Evolutionary conservation across 2,888 invertebrate species (phyloP).

Genomic region (Nesidiocoris tenuis): DNA sequence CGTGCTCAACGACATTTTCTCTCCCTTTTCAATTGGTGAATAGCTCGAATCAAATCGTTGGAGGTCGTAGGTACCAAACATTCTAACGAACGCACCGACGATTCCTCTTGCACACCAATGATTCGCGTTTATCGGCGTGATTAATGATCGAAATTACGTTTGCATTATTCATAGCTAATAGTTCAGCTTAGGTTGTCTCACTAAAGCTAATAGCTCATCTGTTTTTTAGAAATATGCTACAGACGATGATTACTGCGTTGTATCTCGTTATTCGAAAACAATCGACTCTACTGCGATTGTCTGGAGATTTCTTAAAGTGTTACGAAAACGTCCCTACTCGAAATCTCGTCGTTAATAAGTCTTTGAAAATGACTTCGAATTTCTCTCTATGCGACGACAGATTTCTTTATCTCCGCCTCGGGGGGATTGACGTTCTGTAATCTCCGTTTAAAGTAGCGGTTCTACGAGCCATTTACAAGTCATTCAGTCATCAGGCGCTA

Average conservation of each 20-base stretch:
- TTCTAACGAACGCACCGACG: no score
- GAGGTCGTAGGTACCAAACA: no score
- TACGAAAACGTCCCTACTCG: no score
- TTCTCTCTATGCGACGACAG: neutral
- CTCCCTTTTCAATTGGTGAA: no score
- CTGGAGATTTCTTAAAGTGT: neutral
- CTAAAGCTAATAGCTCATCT: no score
- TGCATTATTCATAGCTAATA: neutral
- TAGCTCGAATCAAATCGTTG: no score
- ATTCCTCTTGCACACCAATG: no score
- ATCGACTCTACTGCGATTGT: no score
- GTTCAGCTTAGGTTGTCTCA: no score
- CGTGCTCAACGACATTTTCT: no score
- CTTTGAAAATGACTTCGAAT: neutral
- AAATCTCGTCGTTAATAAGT: no score
- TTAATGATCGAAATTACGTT: neutral
- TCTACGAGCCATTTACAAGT: neutral
- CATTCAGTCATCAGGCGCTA: neutral
- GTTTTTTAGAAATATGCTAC: no score
- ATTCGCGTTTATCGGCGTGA: neutral
- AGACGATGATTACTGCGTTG: neutral
- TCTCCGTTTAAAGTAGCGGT: neutral
- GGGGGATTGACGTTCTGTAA: neutral
- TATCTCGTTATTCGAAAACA: neutral
- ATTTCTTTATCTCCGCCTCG: neutral